phyloP scores from a whole-genome alignment of 2,113 vertebrate genomes.

The Amazona vittata region DNA sequence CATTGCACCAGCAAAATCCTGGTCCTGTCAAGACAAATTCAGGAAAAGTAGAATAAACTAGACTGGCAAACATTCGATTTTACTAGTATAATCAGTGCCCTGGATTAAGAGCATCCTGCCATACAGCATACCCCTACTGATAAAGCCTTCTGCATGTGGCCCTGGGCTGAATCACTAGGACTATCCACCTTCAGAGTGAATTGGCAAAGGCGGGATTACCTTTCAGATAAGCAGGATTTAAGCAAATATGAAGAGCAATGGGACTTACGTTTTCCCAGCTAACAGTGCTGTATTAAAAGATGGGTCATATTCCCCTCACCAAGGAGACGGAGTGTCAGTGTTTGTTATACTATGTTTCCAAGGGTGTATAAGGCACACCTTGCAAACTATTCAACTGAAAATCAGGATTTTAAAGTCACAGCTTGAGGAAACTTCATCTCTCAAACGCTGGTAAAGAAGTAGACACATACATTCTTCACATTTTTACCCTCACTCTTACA shows the following conservation, averaged over 20 bases:
- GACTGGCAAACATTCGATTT: neutral
- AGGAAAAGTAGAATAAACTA: neutral
- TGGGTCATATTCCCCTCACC: too few species aligned
- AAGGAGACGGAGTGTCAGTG: neutral
- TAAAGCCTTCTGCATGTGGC: neutral
- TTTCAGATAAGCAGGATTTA: neutral
- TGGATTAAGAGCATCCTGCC: neutral
- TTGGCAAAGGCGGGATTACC: neutral
- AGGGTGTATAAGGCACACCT: neutral
- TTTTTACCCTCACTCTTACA: neutral
- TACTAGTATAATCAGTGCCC: neutral
- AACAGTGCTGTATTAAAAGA: neutral
- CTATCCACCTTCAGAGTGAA: neutral
- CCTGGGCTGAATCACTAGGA: neutral
- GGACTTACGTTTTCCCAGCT: neutral
- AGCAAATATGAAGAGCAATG: neutral
- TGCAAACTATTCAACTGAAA: neutral
- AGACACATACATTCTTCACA: neutral
- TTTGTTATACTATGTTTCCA: neutral
- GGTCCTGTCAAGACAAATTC: neutral
- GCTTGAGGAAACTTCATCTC: neutral
- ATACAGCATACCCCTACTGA: neutral
- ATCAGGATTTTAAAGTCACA: neutral
- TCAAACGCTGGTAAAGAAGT: neutral
- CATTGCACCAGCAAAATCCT: neutral